Evolutionary conservation across 2,113 vertebrate genomes (phyloP).

Genomic region (Charadrius vociferus): DNA sequence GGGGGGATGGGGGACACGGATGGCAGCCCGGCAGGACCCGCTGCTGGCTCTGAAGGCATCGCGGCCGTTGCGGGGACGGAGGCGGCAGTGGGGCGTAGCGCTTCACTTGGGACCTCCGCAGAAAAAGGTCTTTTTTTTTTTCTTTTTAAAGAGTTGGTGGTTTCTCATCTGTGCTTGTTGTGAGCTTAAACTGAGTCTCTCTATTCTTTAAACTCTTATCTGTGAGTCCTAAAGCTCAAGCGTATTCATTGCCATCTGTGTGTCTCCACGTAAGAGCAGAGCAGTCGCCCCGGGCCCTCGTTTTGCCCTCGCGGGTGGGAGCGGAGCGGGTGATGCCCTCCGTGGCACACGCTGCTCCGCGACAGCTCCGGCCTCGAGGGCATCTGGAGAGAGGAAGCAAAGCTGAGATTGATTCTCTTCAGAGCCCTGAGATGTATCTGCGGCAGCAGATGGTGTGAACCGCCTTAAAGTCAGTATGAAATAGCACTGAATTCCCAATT

Average conservation of each 20-base stretch:
- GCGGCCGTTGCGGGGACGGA: rapidly evolving
- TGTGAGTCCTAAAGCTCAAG: background rate
- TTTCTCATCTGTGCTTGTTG: background rate
- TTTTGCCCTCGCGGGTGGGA: background rate
- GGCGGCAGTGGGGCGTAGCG: background rate
- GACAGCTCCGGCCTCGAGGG: background rate
- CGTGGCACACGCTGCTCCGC: background rate
- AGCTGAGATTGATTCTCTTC: background rate
- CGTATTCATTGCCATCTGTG: background rate
- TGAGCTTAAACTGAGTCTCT: background rate
- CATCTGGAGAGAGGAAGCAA: background rate
- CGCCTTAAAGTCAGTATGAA: background rate
- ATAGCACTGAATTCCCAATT: background rate
- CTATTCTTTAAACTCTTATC: background rate
- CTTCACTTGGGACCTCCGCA: rapidly evolving
- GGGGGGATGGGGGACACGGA: rapidly evolving
- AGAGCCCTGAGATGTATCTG: background rate
- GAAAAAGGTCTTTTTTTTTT: background rate
- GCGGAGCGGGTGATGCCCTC: background rate
- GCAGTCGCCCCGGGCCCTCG: background rate
- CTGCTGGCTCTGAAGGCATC: background rate
- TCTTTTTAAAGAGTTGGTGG: background rate
- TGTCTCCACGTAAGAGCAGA: background rate
- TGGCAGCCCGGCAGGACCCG: background rate
- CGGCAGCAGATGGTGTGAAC: background rate